Evolutionary conservation across 2,113 vertebrate genomes (phyloP).

Genomic region (Rhagologus leucostigma): DNA sequence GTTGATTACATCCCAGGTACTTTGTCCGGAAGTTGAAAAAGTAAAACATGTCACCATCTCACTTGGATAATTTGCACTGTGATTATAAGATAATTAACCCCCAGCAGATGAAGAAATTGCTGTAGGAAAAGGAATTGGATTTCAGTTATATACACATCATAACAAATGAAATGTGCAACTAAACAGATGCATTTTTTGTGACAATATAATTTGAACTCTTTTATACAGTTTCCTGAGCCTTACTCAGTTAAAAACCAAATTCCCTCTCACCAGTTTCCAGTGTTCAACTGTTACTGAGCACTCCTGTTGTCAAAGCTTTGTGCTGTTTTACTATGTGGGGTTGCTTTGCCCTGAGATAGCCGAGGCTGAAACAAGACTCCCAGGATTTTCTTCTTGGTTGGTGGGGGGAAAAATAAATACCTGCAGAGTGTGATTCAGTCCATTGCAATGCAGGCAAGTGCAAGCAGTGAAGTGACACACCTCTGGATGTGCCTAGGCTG

Average conservation of each 20-base stretch:
- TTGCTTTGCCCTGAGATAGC: background rate
- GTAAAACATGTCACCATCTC: background rate
- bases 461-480: background rate
- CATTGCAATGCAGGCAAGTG: background rate
- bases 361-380: background rate
- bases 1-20: background rate
- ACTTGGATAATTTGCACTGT: background rate
- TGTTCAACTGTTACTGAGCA: background rate
- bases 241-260: background rate
- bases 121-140: background rate
- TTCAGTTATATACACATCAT: background rate
- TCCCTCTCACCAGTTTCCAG: background rate
- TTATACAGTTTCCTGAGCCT: background rate
- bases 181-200: background rate
- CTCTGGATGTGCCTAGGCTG: background rate
- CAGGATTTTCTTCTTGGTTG: background rate
- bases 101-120: background rate
- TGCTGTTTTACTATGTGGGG: background rate
- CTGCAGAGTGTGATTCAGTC: background rate
- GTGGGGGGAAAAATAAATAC: background rate
- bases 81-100: background rate
- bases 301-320: background rate
- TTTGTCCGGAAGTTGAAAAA: background rate
- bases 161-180: background rate
- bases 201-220: background rate